Percentiles rank a stretch among this genome's conserved stretches.
Evolutionary conservation across 1,140 invertebrate species (phyloP).

Genomic region (Brachionus rotundiformis): DNA sequence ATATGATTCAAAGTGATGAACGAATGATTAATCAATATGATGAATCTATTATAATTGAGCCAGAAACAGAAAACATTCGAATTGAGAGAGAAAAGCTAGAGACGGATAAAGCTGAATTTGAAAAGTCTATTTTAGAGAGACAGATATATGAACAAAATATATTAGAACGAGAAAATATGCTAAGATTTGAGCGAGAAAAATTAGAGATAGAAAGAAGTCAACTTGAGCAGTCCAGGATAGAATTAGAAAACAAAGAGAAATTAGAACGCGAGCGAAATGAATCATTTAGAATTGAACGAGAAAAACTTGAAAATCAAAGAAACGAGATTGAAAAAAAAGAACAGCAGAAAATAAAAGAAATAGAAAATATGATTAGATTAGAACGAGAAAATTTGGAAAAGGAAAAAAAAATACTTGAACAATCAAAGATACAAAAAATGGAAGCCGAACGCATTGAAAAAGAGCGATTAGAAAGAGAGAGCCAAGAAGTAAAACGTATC

Average conservation of each 20-base stretch:
- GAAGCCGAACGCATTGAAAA: neutral
- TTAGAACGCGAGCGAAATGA: neutral
- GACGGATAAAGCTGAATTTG: neutral
- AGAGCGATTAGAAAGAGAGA: neutral
- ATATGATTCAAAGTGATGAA: neutral
- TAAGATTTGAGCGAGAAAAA: neutral
- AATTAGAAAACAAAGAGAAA: conserved; percentile 3
- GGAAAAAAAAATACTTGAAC: neutral
- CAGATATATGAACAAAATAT: neutral
- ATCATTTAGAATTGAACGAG: neutral
- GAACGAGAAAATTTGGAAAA: neutral
- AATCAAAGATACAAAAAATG: neutral
- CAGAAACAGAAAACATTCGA: neutral
- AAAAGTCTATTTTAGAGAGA: neutral
- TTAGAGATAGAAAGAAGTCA: neutral
- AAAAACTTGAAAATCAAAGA: neutral
- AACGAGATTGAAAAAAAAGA: neutral
- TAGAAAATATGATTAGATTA: neutral
- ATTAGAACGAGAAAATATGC: neutral
- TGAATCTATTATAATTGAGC: neutral
- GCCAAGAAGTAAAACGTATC: neutral
- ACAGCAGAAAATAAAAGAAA: neutral
- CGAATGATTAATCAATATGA: neutral
- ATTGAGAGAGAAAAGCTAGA: neutral
- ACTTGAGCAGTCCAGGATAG: neutral